phyloP scores from a whole-genome alignment of 1,140 invertebrate genomes.

The Drosophila erecta region DNA sequence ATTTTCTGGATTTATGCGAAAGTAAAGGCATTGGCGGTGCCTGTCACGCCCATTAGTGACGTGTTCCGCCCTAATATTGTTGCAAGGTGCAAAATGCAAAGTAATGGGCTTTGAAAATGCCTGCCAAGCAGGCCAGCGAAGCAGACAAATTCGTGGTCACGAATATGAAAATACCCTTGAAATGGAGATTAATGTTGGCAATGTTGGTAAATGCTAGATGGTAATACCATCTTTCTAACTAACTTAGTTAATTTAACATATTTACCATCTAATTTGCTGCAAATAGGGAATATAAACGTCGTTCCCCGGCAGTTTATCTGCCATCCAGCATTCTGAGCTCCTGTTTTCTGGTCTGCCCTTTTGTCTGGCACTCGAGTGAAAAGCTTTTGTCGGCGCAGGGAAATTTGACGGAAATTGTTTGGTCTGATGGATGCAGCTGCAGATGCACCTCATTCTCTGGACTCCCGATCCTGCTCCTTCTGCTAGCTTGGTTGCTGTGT shows the following conservation, averaged over 20 bases:
- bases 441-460: slow-evolving; percentile 9
- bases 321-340: slow-evolving; percentile 11
- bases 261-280: slow-evolving; percentile 32
- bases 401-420: slow-evolving; percentile 83
- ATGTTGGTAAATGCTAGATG: too few species aligned
- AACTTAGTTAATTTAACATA: background rate
- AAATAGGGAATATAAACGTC: slow-evolving; percentile 32
- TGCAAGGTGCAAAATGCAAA: slow-evolving; percentile 78
- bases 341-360: slow-evolving; percentile 49
- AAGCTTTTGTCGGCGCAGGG: slow-evolving; percentile 80
- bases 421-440: slow-evolving; percentile 73
- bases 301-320: slow-evolving; percentile 2
- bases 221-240: too few species aligned
- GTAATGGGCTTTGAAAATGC: slow-evolving; percentile 69
- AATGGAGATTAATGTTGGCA: background rate
- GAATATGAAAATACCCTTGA: slow-evolving; percentile 22
- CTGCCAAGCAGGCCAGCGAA: slow-evolving; percentile 52
- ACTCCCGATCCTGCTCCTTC: slow-evolving; percentile 8
- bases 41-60: slow-evolving; percentile 36
- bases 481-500: slow-evolving; percentile 22
- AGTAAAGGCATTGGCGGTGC: slow-evolving; percentile 22
- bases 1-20: slow-evolving; percentile 72
- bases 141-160: background rate
- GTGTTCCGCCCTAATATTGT: slow-evolving; percentile 44
- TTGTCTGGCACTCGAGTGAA: slow-evolving; percentile 79